These are phyloP conservation scores for Heptranchias perlo DNA, from an alignment of 2,113 vertebrate species.

Conservation along the genomic window DNA sequence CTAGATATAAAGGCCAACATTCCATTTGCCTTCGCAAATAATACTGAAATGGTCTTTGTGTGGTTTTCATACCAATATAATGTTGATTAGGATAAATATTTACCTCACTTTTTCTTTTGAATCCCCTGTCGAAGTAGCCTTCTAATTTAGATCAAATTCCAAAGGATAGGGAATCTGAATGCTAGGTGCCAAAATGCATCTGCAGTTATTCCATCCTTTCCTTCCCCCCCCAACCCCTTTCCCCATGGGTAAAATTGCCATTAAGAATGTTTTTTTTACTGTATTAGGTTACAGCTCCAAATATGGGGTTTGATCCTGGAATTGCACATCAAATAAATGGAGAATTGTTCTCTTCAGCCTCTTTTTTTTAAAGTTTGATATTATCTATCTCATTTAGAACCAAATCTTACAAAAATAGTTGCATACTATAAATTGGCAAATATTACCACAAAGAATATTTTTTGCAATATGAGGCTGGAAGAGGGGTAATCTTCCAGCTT, in stretches of 20 bases:
- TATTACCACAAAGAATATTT: not conserved
- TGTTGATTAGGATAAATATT: not conserved
- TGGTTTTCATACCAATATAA: not conserved
- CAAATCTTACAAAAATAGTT: not conserved
- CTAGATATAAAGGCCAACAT: too few relatives aligned
- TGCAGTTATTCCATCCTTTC: not conserved
- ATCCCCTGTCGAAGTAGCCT: too few relatives aligned
- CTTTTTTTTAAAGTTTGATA: too few relatives aligned
- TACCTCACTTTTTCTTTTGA: not conserved
- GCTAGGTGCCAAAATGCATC: not conserved
- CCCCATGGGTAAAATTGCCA: not conserved
- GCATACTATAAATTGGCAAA: not conserved
- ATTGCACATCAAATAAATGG: not conserved
- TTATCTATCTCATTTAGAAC: not conserved
- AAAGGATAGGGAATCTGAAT: not conserved
- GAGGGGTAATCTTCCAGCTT: not conserved
- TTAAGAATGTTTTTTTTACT: not conserved
- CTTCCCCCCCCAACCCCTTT: not conserved
- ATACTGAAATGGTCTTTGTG: not conserved
- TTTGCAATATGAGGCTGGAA: not conserved
- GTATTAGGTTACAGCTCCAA: not conserved
- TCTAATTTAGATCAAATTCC: not conserved
- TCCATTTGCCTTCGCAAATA: too few relatives aligned
- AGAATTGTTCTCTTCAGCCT: not conserved
- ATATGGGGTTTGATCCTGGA: not conserved